A percentile compares a stretch with the other conserved stretches of the same genome.
These are phyloP conservation scores for Champsocephalus esox DNA, from an alignment of 2,797 vertebrate genomes.

Conservation along the genomic window DNA sequence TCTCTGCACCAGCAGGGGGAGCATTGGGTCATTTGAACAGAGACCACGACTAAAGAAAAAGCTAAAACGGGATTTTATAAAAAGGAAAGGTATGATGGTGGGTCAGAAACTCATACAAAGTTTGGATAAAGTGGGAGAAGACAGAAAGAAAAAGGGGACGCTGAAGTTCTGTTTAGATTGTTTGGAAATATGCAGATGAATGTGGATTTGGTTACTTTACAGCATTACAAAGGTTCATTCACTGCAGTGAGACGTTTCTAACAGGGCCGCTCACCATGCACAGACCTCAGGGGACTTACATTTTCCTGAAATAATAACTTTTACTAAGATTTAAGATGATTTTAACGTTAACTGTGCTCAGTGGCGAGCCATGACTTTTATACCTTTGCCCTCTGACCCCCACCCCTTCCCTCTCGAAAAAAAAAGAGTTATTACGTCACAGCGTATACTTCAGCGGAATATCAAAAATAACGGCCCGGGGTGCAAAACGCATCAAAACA, in stretches of 20 bases:
- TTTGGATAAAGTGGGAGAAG: background rate
- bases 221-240: background rate
- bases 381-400: no score
- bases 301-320: background rate
- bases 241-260: background rate
- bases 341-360: background rate
- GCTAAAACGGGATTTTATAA: constrained; percentile 1
- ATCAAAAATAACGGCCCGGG: no score
- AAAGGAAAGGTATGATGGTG: background rate
- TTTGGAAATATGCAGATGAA: background rate
- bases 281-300: background rate
- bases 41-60: background rate
- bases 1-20: background rate
- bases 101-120: no score
- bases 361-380: no score
- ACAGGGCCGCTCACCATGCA: background rate
- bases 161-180: background rate
- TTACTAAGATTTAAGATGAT: background rate
- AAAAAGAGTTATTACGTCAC: no score
- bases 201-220: background rate
- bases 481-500: no score
- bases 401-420: no score
- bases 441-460: no score
- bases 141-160: background rate
- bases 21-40: background rate